Conservation (phyloP, 2,888 invertebrate species). For the Drosophila merina region DNA sequence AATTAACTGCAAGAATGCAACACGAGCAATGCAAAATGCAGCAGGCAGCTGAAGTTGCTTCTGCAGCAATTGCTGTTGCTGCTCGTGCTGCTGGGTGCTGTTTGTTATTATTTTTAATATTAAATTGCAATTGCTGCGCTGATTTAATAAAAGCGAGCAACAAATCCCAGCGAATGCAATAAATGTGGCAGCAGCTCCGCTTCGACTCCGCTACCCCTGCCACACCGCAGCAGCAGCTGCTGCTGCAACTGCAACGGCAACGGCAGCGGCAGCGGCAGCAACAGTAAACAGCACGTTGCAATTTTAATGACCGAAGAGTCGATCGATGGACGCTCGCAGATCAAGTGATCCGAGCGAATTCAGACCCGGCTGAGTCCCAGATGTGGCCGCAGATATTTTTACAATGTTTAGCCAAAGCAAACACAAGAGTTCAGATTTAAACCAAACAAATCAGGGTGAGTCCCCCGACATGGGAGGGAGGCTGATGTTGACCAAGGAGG, state of each 20-base stretch:
- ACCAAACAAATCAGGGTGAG: slow-evolving; percentile 48
- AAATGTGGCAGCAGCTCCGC: slow-evolving; percentile 57
- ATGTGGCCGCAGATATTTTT: slow-evolving; percentile 72
- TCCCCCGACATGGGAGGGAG: not conserved
- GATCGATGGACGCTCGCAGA: slow-evolving; percentile 67
- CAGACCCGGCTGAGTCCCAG: slow-evolving; percentile 53
- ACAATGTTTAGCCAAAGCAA: slow-evolving; percentile 77
- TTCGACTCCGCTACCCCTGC: slow-evolving; percentile 1
- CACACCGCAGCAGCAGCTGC: slow-evolving; percentile 8
- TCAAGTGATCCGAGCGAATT: slow-evolving; percentile 46
- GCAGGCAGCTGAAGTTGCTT: slow-evolving; percentile 47
- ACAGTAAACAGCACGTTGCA: slow-evolving; percentile 77
- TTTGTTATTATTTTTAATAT: slow-evolving; percentile 81
- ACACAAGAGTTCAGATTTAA: slow-evolving; percentile 57
- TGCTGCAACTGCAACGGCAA: slow-evolving; percentile 22
- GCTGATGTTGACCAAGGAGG: slow-evolving; percentile 4
- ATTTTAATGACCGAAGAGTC: slow-evolving; percentile 74
- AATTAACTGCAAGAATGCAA: slow-evolving; percentile 79
- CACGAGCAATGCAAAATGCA: slow-evolving; percentile 66
- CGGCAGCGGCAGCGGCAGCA: slow-evolving; percentile 53
- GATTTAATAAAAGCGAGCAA: slow-evolving; percentile 76
- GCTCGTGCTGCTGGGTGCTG: slow-evolving; percentile 62
- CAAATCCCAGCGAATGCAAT: slow-evolving; percentile 69
- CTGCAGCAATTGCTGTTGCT: slow-evolving; percentile 48
- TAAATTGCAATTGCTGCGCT: slow-evolving; percentile 80